Percentiles rank a stretch among this genome's conserved stretches.
Evolutionary conservation across 2,113 vertebrate species (phyloP).

Genomic region (Sinocyclocheilus maitianheensis): DNA sequence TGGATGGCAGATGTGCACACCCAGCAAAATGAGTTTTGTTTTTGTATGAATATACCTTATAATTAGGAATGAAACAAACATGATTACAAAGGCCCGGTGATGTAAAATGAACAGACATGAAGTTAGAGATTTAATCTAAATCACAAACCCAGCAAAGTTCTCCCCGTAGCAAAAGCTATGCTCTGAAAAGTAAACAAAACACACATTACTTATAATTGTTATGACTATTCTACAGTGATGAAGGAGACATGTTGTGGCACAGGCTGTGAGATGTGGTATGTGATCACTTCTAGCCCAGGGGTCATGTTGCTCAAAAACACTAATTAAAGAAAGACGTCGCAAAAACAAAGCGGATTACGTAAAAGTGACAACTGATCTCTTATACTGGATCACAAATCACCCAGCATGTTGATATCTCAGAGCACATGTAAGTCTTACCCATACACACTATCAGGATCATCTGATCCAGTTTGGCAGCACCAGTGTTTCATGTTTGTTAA

Average conservation of each 20-base stretch:
- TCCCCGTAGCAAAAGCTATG: not conserved
- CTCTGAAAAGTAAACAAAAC: not conserved
- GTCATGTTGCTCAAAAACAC: not conserved
- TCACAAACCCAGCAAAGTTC: not conserved
- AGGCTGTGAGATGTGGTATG: constrained; percentile 33
- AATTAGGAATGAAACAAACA: constrained; percentile 14
- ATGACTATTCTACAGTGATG: constrained; percentile 10
- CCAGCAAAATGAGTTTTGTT: constrained; percentile 25
- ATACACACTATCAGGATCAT: not conserved
- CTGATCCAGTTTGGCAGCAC: constrained; percentile 9
- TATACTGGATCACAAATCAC: not conserved
- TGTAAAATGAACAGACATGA: not conserved
- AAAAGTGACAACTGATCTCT: not conserved
- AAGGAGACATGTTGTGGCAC: constrained; percentile 27
- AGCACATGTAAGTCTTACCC: not conserved
- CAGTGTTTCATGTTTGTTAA: constrained; percentile 4
- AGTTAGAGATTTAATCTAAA: not conserved
- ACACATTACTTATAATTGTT: constrained; percentile 4
- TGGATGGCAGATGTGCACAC: not conserved
- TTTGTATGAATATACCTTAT: constrained; percentile 13
- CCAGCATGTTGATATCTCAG: not conserved
- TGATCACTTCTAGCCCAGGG: constrained; percentile 7
- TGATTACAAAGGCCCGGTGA: not conserved
- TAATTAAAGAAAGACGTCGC: not conserved
- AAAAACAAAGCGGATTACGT: not conserved